Evolutionary conservation across 30 jellyfish, hydroid and myxozoan species (phyloP), one percentile per base, ranked within the genome.

Genomic region (Hydractinia echinata): DNA sequence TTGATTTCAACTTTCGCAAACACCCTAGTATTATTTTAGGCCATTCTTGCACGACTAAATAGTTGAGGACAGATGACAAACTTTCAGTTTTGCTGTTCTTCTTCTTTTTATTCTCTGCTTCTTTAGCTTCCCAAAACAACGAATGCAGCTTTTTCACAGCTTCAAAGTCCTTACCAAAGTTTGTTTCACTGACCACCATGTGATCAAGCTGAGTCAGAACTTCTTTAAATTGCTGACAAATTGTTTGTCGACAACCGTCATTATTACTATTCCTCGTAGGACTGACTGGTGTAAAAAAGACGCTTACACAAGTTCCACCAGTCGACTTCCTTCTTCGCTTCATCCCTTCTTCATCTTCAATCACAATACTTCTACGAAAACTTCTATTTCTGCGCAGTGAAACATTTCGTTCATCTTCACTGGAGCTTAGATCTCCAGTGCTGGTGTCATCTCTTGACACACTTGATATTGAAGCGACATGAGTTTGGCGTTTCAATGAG

Each of bases 21-120:
- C 97, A 89, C 51, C 90, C 81, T 77, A 85, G 79, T 72, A 84
- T 78, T 4, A 89, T 61, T 49, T 60, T 85, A 19, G 95, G 95
- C 97, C 97, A 89, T 16, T 85, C 93, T 20, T 61, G 76, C 18
- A 54, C 76, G 18, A 77, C 85, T 14, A 77, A 54, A 61, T 18
- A 77, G 77, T 77, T 61, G 14, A 77, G 49, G 18, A 60, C 81
- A 10, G 79, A 53, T n/a, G 85, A 51, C 7, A 53, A 55, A 16
- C 10, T 54, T 8, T 77, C 80, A 5, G 53, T 19, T 16, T 61
- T 77, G 19, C 50, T 18, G 11, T 18, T 52, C 15, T 48, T 10
- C 21, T 76, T 19, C 10, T 14, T 60, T 5, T 54, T 54, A 4
- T 60, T 30, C 52, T 51, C 81, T 4, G 81, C 81, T 10, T 66